Evolutionary conservation across 2,888 invertebrate genomes (phyloP).

Genomic region (Synanthedon vespiformis): DNA sequence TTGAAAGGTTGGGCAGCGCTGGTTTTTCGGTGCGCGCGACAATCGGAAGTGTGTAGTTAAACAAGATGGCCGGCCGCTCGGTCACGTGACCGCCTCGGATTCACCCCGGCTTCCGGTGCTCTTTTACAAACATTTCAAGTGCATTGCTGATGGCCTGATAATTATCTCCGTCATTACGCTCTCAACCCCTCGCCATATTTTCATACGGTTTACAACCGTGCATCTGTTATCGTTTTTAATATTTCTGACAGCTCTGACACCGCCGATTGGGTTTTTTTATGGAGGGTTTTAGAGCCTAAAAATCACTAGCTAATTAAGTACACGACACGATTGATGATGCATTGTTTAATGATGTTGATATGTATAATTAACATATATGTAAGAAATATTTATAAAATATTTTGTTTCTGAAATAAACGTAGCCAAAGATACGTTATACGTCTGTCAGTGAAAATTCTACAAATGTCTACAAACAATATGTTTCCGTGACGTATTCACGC

Average conservation of each 20-base stretch:
- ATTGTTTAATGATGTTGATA: too few relatives aligned
- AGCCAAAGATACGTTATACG: too few relatives aligned
- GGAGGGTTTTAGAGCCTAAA: too few relatives aligned
- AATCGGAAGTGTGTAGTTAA: slow-evolving; percentile 59
- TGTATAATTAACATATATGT: too few relatives aligned
- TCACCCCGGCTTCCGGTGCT: slow-evolving; percentile 60
- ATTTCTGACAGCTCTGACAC: background rate
- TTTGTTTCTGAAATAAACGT: too few relatives aligned
- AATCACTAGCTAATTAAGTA: too few relatives aligned
- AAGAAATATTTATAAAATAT: too few relatives aligned
- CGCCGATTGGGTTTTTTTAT: too few relatives aligned
- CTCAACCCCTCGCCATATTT: slow-evolving; percentile 32
- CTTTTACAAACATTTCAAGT: slow-evolving; percentile 60
- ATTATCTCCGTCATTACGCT: slow-evolving; percentile 40
- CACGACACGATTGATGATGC: too few relatives aligned
- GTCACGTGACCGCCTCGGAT: slow-evolving; percentile 61
- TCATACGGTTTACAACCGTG: slow-evolving; percentile 30
- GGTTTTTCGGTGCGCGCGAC: slow-evolving; percentile 26
- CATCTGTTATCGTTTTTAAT: slow-evolving; percentile 55
- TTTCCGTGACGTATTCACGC: too few relatives aligned
- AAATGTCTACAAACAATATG: too few relatives aligned
- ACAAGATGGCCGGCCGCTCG: slow-evolving; percentile 57
- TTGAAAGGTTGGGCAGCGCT: slow-evolving; percentile 35
- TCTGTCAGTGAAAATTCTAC: too few relatives aligned
- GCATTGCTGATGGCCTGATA: slow-evolving; percentile 58